A percentile compares a stretch with the other conserved stretches of the same genome.
These are phyloP conservation scores for Lasioglossum figueresi DNA, from an alignment of 2,888 invertebrate species.

Conservation along the genomic window DNA sequence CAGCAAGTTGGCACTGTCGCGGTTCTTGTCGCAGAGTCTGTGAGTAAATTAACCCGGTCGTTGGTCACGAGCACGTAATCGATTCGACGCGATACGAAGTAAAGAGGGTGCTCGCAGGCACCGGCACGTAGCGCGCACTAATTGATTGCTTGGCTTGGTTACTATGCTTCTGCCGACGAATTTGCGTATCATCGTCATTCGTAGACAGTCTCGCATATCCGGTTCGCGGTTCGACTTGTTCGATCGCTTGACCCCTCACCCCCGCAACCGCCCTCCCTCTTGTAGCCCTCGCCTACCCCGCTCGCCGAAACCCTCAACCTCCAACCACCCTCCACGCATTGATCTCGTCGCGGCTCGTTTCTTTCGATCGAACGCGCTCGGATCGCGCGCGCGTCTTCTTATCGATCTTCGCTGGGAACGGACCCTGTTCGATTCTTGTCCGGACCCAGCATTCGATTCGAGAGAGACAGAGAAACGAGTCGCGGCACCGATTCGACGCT, in stretches of 20 bases:
- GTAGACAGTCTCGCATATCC: constrained; percentile 21
- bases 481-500: background rate
- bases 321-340: background rate
- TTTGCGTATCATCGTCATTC: constrained; percentile 41
- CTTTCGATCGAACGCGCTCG: background rate
- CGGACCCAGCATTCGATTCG: background rate
- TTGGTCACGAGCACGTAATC: constrained; percentile 66
- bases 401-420: background rate
- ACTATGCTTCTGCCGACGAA: constrained; percentile 40
- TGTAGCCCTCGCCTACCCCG: background rate
- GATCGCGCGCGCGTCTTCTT: background rate
- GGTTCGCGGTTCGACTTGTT: background rate
- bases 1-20: constrained; percentile 89
- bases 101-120: constrained; percentile 62
- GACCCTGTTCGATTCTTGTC: background rate
- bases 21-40: constrained; percentile 92
- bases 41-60: constrained; percentile 85
- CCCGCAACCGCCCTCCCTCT: background rate
- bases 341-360: constrained; percentile 10
- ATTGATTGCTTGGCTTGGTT: constrained; percentile 59
- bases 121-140: constrained; percentile 63
- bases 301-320: background rate
- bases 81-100: constrained; percentile 57
- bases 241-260: background rate
- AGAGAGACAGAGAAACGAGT: background rate